Evolutionary conservation across 92 coral and sea anemone species (phyloP), one percentile per base, ranked within the genome.

Genomic region (Epizoanthus fatuus): DNA sequence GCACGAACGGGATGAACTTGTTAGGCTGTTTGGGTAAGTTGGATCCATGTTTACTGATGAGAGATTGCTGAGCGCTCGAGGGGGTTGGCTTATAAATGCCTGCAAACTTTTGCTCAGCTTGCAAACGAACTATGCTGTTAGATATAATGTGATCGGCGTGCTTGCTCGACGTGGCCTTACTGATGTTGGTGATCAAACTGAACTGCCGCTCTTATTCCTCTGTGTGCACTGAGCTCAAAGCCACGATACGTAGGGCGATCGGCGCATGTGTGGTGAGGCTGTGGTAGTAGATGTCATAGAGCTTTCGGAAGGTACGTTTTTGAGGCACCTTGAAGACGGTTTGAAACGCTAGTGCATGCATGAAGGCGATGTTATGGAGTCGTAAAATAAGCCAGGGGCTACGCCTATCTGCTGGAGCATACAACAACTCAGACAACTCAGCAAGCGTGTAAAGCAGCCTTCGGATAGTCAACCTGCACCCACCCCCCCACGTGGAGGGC

Each of bases 211-310:
- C 88, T 49, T 75, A 70, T 45, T 64, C 49, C 44, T 85, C 76
- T 19, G 72, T 42, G 66, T 84, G 57, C 15, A 63, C 45, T 40
- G 81, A 63, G 37, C 53, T 74, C 25, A 38, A 40, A 35, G 42
- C 60, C 29, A 85, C 49, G 0, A 82, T 40, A 20, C 86, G 6
- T 19, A 49, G 84, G 38, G 1, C 79, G 40, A 82, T 82, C 79
- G 20, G 65, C 25, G 25, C 25, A 22, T 22, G 25, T 22, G 25
- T n/a, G 32, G 39, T 40, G 35, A 70, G 47, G 54, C 56, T 65
- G 69, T 82, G 86, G 80, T 45, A 82, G 55, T 82, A 82, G 9
- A 37, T 82, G 6, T 84, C 89, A 56, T 71, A 60, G 57, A 84
- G 40, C 59, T 60, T 84, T 39, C 73, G 60, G 17, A 10, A 55